A percentile compares a stretch with the other conserved stretches of the same genome.
phyloP scores from a whole-genome alignment of 2,888 invertebrate species.

The Eristalinus aeneus region DNA sequence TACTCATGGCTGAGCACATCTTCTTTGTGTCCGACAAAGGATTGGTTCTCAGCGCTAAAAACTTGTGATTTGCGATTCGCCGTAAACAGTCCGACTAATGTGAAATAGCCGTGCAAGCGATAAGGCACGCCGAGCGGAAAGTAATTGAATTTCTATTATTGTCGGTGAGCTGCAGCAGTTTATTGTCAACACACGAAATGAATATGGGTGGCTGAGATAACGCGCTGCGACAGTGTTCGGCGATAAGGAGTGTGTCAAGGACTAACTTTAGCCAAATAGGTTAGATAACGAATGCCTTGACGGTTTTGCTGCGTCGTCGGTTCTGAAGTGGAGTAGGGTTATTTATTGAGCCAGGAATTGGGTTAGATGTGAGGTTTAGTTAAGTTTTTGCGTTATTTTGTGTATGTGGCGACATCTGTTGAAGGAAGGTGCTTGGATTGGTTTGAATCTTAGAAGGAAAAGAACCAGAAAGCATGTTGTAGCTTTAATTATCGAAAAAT shows the following conservation, averaged over 20 bases:
- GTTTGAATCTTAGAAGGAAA: too few species aligned
- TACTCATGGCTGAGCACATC: conserved; percentile 6
- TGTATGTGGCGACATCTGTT: too few species aligned
- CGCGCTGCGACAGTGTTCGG: background rate
- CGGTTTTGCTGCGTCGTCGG: background rate
- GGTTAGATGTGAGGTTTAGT: background rate
- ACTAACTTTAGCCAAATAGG: conserved; percentile 5
- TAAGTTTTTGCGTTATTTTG: too few species aligned
- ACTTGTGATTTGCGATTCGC: background rate
- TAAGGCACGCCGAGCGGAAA: conserved; percentile 27
- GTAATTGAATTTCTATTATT: conserved; percentile 53
- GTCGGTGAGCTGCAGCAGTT: background rate
- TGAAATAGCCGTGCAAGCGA: conserved; percentile 30
- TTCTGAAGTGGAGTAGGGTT: background rate
- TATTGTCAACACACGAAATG: conserved; percentile 5
- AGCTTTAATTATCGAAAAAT: too few species aligned
- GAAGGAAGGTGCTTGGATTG: too few species aligned
- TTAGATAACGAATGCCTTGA: conserved; percentile 12
- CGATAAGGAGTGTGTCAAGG: conserved; percentile 37
- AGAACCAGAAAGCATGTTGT: too few species aligned
- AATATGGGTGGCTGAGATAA: background rate
- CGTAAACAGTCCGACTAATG: conserved; percentile 7
- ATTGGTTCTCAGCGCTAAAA: background rate
- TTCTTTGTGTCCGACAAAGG: background rate
- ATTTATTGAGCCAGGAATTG: background rate